phyloP scores from a whole-genome alignment of 2,797 vertebrate genomes.

The Macropodus opercularis region DNA sequence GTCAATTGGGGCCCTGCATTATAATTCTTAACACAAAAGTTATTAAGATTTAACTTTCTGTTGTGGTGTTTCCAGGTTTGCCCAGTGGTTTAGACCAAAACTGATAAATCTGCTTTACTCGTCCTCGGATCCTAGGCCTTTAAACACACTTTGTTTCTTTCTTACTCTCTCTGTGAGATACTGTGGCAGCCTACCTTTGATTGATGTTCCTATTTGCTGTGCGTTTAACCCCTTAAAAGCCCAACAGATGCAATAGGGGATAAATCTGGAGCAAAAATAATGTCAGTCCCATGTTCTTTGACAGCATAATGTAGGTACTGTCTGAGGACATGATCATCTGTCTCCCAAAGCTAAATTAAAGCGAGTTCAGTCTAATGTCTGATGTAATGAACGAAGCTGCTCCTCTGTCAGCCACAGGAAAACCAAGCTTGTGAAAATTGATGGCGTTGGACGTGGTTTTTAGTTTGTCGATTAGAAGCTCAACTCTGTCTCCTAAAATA shows the following conservation, averaged over 20 bases:
- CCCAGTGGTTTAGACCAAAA: no score
- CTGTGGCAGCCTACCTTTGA: constrained; percentile 36
- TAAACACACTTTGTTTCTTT: constrained; percentile 22
- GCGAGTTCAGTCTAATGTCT: constrained; percentile 39
- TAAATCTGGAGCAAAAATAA: constrained; percentile 24
- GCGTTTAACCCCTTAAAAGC: constrained; percentile 40
- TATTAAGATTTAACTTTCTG: constrained; percentile 8
- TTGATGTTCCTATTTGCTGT: constrained; percentile 46
- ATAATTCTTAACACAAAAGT: background rate
- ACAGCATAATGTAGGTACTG: constrained; percentile 13
- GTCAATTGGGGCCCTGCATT: background rate
- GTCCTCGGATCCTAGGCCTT: constrained; percentile 39
- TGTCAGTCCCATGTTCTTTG: constrained; percentile 17
- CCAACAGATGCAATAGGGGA: constrained; percentile 31
- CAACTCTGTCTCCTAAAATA: background rate
- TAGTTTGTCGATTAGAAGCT: constrained; percentile 8
- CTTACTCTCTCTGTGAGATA: constrained; percentile 31
- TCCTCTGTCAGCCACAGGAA: constrained; percentile 18
- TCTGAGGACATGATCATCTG: constrained; percentile 18
- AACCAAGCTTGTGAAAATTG: constrained; percentile 4
- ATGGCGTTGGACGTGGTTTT: constrained; percentile 6
- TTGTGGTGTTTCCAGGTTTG: background rate
- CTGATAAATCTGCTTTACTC: constrained; percentile 17
- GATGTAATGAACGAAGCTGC: constrained; percentile 29
- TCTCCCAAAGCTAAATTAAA: constrained; percentile 37